These are phyloP conservation scores for Lineus longissimus DNA, from an alignment of 1,140 invertebrate species.

Conservation along the genomic window DNA sequence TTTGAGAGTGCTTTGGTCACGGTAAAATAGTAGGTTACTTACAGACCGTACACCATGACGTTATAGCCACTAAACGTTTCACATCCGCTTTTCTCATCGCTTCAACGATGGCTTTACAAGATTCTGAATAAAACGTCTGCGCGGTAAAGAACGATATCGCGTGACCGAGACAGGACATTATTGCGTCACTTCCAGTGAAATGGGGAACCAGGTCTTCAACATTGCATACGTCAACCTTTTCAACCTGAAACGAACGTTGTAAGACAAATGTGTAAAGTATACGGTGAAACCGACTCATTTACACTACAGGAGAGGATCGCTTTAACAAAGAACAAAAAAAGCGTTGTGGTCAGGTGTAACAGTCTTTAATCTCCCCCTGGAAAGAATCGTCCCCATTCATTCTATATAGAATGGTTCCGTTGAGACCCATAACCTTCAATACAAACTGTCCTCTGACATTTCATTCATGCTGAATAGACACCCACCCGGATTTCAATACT, in stretches of 20 bases:
- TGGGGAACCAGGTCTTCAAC: conserved; percentile 19
- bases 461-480: too few species aligned
- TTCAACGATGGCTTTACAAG: conserved; percentile 27
- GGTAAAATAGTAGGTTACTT: neutral
- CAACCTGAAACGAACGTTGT: conserved; percentile 15
- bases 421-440: too few species aligned
- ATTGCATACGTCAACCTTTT: conserved; percentile 31
- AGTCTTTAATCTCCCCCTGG: neutral
- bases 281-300: too few species aligned
- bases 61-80: conserved; percentile 29
- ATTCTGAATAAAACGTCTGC: conserved; percentile 31
- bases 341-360: too few species aligned
- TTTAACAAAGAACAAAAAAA: too few species aligned
- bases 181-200: conserved; percentile 28
- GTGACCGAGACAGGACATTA: conserved; percentile 36
- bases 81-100: conserved; percentile 27
- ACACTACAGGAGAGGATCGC: too few species aligned
- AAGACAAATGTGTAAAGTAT: too few species aligned
- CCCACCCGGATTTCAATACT: too few species aligned
- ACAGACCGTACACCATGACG: conserved; percentile 27
- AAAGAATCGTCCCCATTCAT: neutral
- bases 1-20: too few species aligned
- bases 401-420: too few species aligned
- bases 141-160: conserved; percentile 14
- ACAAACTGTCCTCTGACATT: too few species aligned